These are phyloP conservation scores for Crematogaster levior DNA, from an alignment of 2,888 invertebrate species.

Conservation along the genomic window DNA sequence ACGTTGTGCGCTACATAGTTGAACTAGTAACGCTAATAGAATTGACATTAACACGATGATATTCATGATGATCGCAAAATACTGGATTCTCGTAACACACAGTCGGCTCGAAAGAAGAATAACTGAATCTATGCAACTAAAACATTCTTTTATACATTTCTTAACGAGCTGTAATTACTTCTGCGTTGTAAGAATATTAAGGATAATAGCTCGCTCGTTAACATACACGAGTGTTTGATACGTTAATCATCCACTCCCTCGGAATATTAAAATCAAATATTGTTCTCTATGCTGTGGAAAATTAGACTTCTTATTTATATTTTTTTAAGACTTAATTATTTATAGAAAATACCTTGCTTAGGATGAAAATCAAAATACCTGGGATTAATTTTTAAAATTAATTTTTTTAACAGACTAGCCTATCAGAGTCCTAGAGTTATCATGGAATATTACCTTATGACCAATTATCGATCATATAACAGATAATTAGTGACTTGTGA, in stretches of 20 bases:
- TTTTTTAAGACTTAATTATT: background rate
- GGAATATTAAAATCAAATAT: background rate
- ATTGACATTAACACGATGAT: background rate
- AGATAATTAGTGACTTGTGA: constrained; percentile 16
- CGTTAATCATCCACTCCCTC: background rate
- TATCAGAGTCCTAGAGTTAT: constrained; percentile 32
- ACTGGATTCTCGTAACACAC: background rate
- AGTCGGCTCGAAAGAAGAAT: background rate
- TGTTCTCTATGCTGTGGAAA: background rate
- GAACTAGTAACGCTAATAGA: background rate
- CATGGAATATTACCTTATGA: background rate
- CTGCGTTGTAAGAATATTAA: background rate
- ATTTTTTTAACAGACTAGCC: background rate
- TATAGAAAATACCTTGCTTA: background rate
- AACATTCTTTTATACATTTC: constrained; percentile 28
- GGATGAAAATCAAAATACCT: too few species aligned
- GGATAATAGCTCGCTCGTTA: constrained; percentile 23
- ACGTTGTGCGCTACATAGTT: constrained; percentile 21
- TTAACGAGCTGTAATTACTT: constrained; percentile 26
- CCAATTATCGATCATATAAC: constrained; percentile 40
- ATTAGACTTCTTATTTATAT: background rate
- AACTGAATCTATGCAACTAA: constrained; percentile 4
- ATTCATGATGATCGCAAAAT: constrained; percentile 3
- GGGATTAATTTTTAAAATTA: background rate
- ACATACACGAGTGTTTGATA: background rate